Conservation (phyloP, 2,113 vertebrate species). For the Prunella himalayana region DNA sequence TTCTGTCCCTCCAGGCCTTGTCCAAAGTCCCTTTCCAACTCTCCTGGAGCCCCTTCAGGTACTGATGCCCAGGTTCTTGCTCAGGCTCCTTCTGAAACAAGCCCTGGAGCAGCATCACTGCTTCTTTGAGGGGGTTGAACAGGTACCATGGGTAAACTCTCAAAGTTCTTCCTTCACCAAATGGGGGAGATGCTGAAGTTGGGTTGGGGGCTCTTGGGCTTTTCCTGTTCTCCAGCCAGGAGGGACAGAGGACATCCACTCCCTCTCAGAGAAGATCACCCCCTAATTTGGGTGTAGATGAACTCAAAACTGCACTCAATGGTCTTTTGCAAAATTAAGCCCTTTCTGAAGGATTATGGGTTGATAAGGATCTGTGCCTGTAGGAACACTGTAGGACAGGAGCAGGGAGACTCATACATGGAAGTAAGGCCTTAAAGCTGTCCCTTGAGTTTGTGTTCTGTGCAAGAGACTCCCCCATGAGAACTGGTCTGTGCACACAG, state of each 20-base stretch:
- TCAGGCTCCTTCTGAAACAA: neutral
- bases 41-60: neutral
- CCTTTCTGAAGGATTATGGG: neutral
- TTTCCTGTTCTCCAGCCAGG: neutral
- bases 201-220: neutral
- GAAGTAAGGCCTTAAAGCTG: neutral
- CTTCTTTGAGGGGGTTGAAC: neutral
- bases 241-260: neutral
- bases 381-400: neutral
- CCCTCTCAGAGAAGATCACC: no score
- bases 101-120: neutral
- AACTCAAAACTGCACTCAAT: neutral
- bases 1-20: neutral
- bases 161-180: rapidly evolving
- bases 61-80: neutral
- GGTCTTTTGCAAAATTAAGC: neutral
- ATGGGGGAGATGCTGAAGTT: neutral
- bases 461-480: no score
- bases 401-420: neutral
- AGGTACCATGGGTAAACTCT: neutral
- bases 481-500: neutral
- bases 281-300: neutral
- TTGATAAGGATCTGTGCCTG: neutral
- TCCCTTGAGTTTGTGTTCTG: neutral
- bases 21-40: neutral